Conservation (phyloP, 30 jellyfish, hydroid and myxozoan genomes). For the Turritopsis dohrnii region DNA sequence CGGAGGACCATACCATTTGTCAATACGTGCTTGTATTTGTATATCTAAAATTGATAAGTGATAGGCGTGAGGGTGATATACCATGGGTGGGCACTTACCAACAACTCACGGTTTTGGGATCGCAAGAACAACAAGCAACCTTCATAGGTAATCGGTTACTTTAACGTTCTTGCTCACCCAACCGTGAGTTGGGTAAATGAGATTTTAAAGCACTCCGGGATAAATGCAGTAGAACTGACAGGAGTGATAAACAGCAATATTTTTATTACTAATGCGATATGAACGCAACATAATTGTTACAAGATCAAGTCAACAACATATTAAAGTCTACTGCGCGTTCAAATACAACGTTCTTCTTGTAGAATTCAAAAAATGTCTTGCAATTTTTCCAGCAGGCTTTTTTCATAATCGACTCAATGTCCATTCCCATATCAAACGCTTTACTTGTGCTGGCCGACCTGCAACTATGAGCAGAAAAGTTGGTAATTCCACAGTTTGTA, state of each 20-base stretch:
- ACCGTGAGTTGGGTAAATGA: background rate
- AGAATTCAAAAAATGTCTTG: background rate
- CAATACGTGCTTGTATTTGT: too few species aligned
- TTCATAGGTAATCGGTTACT: background rate
- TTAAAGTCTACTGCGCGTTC: background rate
- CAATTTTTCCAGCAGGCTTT: conserved; percentile 5
- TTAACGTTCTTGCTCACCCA: background rate
- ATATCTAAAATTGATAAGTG: too few species aligned
- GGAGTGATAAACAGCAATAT: background rate
- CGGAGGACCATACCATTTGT: too few species aligned
- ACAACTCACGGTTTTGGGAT: background rate
- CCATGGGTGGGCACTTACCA: too few species aligned
- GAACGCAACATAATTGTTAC: background rate
- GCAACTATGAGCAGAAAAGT: conserved; percentile 13
- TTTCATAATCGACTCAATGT: background rate
- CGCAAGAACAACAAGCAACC: background rate
- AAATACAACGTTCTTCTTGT: background rate
- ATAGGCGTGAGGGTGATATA: too few species aligned
- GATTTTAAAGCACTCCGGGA: background rate
- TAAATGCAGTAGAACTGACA: background rate
- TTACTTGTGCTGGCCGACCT: background rate
- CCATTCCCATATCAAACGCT: background rate
- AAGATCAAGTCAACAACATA: background rate
- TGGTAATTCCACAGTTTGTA: background rate
- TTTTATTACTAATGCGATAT: background rate